Evolutionary conservation across 2,888 invertebrate species (phyloP), one percentile per base, ranked within the genome.

Genomic region (Chelonus formosanus): DNA sequence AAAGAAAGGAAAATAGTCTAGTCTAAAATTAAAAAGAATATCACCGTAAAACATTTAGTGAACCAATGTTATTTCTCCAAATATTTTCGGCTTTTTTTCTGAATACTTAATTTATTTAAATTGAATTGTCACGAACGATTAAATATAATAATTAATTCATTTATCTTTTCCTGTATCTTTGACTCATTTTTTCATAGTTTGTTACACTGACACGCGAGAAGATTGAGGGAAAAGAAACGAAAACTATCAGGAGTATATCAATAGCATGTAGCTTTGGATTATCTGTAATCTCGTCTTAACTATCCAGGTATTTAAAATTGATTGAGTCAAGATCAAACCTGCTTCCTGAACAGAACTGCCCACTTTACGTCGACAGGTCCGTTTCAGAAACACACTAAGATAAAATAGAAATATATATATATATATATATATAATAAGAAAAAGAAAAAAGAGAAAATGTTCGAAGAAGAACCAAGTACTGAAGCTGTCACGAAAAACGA

Each of bases 401-500:
- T 52, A 52, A 4, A 58, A 5, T 31, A 47, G 4, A 8, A 50
- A 59, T 35, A 48, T 3, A 36, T 55, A 8, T 53, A 36, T 55
- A 8, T 53, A 48, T 3, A n/a, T 10, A 20, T 48, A 48, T 52
- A 40, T 40, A 6, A 40, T 20, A 20, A 20, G 20, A 6, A 40
- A 40, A 52, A 52, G 52, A 34, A 52, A 34, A 31, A 6, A 32
- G 52, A 52, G 52, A 52, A 52, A 52, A 52, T 52, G 52, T 52
- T 52, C 34, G 8, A 52, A 52, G 31, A 58, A 32, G 35, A 7
- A 76, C 73, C 71, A 75, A 72, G 70, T 76, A 76, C 77, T 75
- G 78, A 79, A 79, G 78, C 78, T 79, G 79, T 81, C 80, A 76
- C 67, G 71, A 73, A 75, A 80, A 78, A 80, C 74, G 73, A 75